Evolutionary conservation across 2,888 invertebrate genomes (phyloP).

Genomic region (Caprella mutica): DNA sequence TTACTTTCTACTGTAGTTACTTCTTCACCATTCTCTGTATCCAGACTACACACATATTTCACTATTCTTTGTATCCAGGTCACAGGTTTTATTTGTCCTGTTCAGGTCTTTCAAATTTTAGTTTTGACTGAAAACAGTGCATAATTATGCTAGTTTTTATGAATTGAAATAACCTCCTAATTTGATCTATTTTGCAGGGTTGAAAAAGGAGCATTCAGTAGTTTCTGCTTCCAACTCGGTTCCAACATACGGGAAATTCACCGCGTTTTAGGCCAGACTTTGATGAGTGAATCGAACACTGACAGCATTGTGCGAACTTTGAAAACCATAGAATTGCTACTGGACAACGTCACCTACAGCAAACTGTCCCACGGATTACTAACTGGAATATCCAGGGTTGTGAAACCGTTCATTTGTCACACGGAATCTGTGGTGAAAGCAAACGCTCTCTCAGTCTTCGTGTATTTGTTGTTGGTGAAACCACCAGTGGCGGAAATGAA

Average conservation of each 20-base stretch:
- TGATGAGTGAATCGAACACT: slow-evolving; percentile 24
- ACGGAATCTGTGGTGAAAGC: slow-evolving; percentile 31
- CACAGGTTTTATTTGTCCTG: too few species aligned
- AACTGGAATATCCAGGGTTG: slow-evolving; percentile 21
- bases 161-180: too few species aligned
- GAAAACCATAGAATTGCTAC: slow-evolving; percentile 25
- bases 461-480: slow-evolving; percentile 29
- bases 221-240: slow-evolving; percentile 28
- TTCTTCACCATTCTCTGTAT: too few species aligned
- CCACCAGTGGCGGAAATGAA: slow-evolving; percentile 24
- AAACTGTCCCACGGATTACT: slow-evolving; percentile 25
- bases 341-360: slow-evolving; percentile 31
- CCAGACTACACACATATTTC: too few species aligned
- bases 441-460: slow-evolving; percentile 32
- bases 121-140: too few species aligned
- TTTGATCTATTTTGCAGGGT: slow-evolving; percentile 9
- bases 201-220: slow-evolving; percentile 23
- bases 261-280: slow-evolving; percentile 20
- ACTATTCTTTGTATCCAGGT: too few species aligned
- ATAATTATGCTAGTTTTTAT: too few species aligned
- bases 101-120: too few species aligned
- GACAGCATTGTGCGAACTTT: slow-evolving; percentile 21
- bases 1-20: too few species aligned
- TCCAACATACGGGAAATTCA: slow-evolving; percentile 26
- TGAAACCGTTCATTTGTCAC: slow-evolving; percentile 28